Percentiles rank a stretch among this genome's conserved stretches.
These are phyloP conservation scores for Apamea monoglypha DNA, from an alignment of 2,888 invertebrate genomes.

Conservation along the genomic window DNA sequence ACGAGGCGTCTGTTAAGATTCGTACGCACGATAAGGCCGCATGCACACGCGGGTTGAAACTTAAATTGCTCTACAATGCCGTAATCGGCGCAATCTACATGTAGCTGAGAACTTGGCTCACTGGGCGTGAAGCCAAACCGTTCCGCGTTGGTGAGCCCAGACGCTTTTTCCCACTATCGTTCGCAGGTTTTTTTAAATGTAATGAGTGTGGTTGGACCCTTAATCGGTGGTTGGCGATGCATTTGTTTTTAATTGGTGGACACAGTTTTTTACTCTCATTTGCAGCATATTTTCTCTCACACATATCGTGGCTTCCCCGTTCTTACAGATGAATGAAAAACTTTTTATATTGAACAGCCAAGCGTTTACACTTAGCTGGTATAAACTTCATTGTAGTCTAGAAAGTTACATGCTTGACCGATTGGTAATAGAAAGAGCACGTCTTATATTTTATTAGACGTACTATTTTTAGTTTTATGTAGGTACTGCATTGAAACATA, in stretches of 20 bases:
- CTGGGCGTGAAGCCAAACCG: conserved; percentile 85
- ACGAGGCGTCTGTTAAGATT: conserved; percentile 72
- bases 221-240: conserved; percentile 69
- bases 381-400: conserved; percentile 33
- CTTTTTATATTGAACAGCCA: conserved; percentile 31
- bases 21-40: conserved; percentile 70
- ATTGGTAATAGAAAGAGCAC: conserved; percentile 17
- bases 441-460: conserved; percentile 19
- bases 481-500: not conserved
- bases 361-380: conserved; percentile 18
- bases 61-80: conserved; percentile 81
- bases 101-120: conserved; percentile 79
- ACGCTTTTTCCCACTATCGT: conserved; percentile 85
- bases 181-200: conserved; percentile 75
- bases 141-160: conserved; percentile 84
- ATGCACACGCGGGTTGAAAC: conserved; percentile 73
- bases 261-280: conserved; percentile 64
- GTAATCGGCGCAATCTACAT: conserved; percentile 85
- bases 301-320: conserved; percentile 26
- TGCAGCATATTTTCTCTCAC: conserved; percentile 46
- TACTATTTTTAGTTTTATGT: conserved; percentile 1
- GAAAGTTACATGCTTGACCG: conserved; percentile 41
- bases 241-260: conserved; percentile 76
- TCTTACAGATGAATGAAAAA: conserved; percentile 17
- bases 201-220: conserved; percentile 79